Evolutionary conservation across 37 sponge, comb jelly and placozoan genomes (phyloP).

Genomic region (Chondrosia reniformis): DNA sequence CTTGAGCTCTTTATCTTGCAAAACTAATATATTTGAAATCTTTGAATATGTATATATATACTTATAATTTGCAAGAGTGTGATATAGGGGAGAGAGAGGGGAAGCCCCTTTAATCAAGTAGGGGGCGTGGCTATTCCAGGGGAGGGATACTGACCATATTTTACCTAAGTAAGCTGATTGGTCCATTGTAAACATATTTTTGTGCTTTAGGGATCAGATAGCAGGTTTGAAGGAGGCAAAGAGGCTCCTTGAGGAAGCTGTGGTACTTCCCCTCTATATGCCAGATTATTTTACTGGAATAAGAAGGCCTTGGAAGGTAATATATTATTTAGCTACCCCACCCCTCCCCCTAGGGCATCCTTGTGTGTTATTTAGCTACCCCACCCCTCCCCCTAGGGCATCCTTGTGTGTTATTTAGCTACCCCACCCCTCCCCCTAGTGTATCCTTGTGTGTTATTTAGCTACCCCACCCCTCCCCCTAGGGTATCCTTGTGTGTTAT

Average conservation of each 20-base stretch:
- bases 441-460: constrained; percentile 90
- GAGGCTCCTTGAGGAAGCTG: constrained; percentile 92
- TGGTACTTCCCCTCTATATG: constrained; percentile 95
- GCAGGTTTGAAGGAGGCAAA: constrained; percentile 95
- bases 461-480: too few species aligned
- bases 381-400: constrained; percentile 54
- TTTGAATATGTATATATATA: neutral
- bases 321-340: too few species aligned
- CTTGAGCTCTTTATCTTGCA: too few species aligned
- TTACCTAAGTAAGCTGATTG: too few species aligned
- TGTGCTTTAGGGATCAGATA: constrained; percentile 72
- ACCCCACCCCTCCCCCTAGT: constrained; percentile 40
- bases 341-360: constrained; percentile 58
- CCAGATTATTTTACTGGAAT: constrained; percentile 98
- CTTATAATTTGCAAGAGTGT: neutral
- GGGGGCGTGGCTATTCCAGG: too few species aligned
- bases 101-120: too few species aligned
- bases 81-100: too few species aligned
- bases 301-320: constrained; percentile 95
- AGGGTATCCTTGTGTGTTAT: constrained; percentile 93
- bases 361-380: too few species aligned
- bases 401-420: too few species aligned
- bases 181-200: neutral
- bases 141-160: too few species aligned
- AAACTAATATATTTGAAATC: neutral